Evolutionary conservation across 2,113 vertebrate species (phyloP).

Genomic region (Panthera tigris): DNA sequence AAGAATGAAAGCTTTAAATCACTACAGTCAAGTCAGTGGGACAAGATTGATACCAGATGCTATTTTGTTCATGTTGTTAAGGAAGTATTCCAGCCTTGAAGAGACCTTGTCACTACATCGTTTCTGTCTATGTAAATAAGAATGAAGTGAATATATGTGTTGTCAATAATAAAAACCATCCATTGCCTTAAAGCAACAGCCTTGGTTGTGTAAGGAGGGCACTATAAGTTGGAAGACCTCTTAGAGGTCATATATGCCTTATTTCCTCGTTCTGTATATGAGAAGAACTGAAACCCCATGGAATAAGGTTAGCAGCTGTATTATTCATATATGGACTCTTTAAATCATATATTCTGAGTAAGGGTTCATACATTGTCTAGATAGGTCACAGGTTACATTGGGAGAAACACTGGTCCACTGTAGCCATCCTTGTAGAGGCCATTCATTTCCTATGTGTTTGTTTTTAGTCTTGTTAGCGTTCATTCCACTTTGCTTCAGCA

Average conservation of each 20-base stretch:
- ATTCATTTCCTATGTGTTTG: background rate
- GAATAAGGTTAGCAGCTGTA: background rate
- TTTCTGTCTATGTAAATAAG: slow-evolving; percentile 88
- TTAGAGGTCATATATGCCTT: background rate
- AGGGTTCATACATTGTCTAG: background rate
- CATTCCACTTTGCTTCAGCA: background rate
- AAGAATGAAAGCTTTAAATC: slow-evolving; percentile 88
- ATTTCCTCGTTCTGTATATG: background rate
- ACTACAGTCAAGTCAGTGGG: slow-evolving; percentile 83
- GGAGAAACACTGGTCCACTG: background rate
- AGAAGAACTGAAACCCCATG: background rate
- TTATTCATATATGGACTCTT: background rate
- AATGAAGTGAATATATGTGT: slow-evolving; percentile 83
- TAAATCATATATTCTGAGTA: background rate
- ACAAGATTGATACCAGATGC: slow-evolving; percentile 88
- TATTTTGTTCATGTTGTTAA: slow-evolving; percentile 89
- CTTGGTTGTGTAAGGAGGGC: background rate
- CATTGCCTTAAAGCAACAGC: slow-evolving; percentile 75
- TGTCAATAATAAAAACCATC: slow-evolving; percentile 75
- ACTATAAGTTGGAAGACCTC: background rate
- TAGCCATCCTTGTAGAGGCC: no score
- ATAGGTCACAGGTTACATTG: background rate
- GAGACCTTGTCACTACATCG: slow-evolving; percentile 88
- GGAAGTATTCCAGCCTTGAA: slow-evolving; percentile 87
- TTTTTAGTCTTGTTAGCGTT: background rate